Percentiles rank a stretch among this genome's conserved stretches.
Conservation (phyloP, 2,113 vertebrate species). For the Climacteris rufus region DNA sequence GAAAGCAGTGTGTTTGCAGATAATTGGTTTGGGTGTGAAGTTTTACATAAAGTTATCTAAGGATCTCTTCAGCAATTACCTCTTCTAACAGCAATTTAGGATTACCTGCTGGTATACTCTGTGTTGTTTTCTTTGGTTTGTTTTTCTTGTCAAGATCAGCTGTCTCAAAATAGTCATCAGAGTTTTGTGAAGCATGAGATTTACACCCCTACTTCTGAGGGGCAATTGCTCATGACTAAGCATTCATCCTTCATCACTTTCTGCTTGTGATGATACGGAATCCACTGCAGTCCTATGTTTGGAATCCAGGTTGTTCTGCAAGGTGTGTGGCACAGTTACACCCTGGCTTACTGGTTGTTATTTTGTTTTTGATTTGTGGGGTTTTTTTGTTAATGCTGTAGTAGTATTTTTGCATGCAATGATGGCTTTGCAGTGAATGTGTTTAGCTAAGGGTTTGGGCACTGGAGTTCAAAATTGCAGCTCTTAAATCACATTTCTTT, state of each 20-base stretch:
- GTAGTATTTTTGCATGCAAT: no score
- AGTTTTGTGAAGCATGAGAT: not conserved
- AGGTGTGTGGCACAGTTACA: not conserved
- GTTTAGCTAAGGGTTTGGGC: not conserved
- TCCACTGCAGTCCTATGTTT: not conserved
- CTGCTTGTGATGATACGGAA: not conserved
- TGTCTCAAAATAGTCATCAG: not conserved
- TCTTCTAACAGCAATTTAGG: not conserved
- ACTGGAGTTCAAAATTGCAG: not conserved
- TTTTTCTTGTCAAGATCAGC: not conserved
- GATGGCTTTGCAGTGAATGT: accelerated
- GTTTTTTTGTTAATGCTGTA: not conserved
- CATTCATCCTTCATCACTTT: not conserved
- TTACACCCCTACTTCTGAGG: not conserved
- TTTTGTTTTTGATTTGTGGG: not conserved
- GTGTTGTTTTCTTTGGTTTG: not conserved
- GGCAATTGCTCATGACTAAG: accelerated
- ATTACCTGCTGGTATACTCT: not conserved
- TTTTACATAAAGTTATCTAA: not conserved
- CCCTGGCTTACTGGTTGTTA: not conserved
- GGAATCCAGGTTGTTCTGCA: not conserved
- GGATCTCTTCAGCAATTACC: not conserved
- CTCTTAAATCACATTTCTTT: not conserved
- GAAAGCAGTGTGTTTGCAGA: not conserved
- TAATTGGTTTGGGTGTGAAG: constrained; percentile 10